Percentiles rank a stretch among this genome's conserved stretches.
phyloP scores from a whole-genome alignment of 1,140 invertebrate species.

The Rhizoglyphus robini region DNA sequence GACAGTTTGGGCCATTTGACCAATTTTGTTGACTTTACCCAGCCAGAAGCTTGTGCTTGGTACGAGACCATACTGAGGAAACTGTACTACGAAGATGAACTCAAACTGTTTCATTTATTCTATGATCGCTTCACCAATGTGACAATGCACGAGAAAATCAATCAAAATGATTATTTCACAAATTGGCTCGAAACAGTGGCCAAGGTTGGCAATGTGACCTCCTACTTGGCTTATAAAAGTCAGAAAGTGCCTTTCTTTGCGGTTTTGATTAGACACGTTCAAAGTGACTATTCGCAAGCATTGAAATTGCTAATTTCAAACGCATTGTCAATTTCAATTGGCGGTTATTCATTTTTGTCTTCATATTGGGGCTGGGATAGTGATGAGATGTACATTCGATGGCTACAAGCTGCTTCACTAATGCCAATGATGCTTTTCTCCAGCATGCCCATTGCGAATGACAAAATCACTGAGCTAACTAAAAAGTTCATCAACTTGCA shows the following conservation, averaged over 20 bases:
- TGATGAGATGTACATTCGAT: conserved; percentile 72
- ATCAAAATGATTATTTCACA: too few relatives aligned
- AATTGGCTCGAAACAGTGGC: conserved; percentile 50
- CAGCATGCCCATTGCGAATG: conserved; percentile 68
- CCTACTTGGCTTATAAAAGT: conserved; percentile 48
- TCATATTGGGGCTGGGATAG: conserved; percentile 48
- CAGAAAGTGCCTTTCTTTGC: conserved; percentile 64
- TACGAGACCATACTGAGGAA: conserved; percentile 47
- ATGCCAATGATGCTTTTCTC: conserved; percentile 78
- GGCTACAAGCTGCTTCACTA: conserved; percentile 71
- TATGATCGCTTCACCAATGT: too few relatives aligned
- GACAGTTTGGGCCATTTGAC: neutral
- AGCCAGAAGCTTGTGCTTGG: conserved; percentile 54
- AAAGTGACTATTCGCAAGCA: conserved; percentile 63
- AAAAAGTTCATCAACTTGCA: conserved; percentile 49
- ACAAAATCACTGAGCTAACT: neutral
- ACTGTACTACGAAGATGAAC: conserved; percentile 46
- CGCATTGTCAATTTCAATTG: conserved; percentile 47
- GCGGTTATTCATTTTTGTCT: conserved; percentile 71
- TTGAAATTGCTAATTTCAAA: conserved; percentile 61
- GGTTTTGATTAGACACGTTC: conserved; percentile 72
- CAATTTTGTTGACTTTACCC: conserved; percentile 56
- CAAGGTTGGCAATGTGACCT: conserved; percentile 54
- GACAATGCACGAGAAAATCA: too few relatives aligned
- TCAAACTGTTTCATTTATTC: conserved; percentile 46